Evolutionary conservation across 1,140 invertebrate species (phyloP), one percentile per base, ranked within the genome.

Genomic region (Centruroides vittatus): DNA sequence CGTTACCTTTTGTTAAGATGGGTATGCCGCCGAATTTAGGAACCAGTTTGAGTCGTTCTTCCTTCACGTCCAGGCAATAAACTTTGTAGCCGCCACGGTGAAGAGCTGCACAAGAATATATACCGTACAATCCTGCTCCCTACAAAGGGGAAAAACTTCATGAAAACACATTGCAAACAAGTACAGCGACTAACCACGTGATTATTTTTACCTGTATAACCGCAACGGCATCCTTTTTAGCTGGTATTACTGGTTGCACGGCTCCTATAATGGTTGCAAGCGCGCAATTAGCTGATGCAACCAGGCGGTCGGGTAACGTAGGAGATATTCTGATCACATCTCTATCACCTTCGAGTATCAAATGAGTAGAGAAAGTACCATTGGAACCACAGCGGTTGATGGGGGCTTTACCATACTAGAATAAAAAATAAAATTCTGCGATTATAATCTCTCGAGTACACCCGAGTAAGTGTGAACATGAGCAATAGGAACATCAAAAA

Each of bases 1-100:
- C n/a, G 48, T n/a, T 49, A 51, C 23, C 23, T 51, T 59, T 57
- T 10, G 60, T 58, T 35, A 63, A 34, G 47, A 63, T 56, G 23
- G 62, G 62, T 49, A 60, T 64, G 10, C 62, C 62, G n/a, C 58
- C 57, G 41, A 64, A 64, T 36, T 46, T 60, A 54, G 62, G 62
- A 12, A 64, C 62, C 9, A 64, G 55, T 35, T 57, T 64, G 36
- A 64, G 49, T 49, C 59, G 35, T 55, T 64, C 62, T 13, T 51
- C 35, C 0, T 10, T 57, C 7, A 61, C 51, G 52, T 64, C 62
- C 35, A 61, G 59, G 8, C 62, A 64, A 51, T 46, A 64, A 5
- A 64, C 62, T 55, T 59, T 49, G 54, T 56, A 64, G 46, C 62
- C 62, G 35, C 59, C 56, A 50, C 61, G 56, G 54, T 58, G 46